These are phyloP conservation scores for Tympanuchus pallidicinctus DNA, from an alignment of 2,113 vertebrate species.

Conservation along the genomic window DNA sequence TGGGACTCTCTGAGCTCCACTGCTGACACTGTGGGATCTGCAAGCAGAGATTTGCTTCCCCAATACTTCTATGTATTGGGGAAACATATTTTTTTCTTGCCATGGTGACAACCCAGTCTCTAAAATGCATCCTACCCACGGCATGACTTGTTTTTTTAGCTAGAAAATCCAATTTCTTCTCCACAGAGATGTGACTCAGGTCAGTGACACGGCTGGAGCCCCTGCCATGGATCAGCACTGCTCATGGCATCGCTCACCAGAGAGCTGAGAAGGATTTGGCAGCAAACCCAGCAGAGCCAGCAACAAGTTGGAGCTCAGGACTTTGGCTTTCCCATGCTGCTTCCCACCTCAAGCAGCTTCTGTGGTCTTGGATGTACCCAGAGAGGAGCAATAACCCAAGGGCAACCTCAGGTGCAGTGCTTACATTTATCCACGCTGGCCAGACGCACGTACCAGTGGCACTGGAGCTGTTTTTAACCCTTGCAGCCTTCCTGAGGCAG, in stretches of 20 bases:
- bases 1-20: not conserved
- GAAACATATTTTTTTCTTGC: not conserved
- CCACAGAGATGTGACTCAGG: not conserved
- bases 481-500: not conserved
- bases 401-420: not conserved
- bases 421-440: not conserved
- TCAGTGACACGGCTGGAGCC: not conserved
- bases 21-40: not conserved
- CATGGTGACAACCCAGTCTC: not conserved
- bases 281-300: not conserved
- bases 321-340: not conserved
- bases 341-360: not conserved
- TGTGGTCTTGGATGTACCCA: not conserved
- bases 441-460: not conserved
- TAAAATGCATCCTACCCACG: not conserved
- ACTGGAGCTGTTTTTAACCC: no score
- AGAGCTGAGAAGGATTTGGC: not conserved
- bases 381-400: not conserved
- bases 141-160: not conserved
- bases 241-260: accelerated
- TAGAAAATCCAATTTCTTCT: not conserved
- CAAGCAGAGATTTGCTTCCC: not conserved
- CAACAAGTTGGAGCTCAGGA: not conserved
- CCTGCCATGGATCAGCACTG: accelerated
- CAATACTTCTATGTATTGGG: no score